phyloP scores from a whole-genome alignment of 2,888 invertebrate species.

The Apantesis nais region DNA sequence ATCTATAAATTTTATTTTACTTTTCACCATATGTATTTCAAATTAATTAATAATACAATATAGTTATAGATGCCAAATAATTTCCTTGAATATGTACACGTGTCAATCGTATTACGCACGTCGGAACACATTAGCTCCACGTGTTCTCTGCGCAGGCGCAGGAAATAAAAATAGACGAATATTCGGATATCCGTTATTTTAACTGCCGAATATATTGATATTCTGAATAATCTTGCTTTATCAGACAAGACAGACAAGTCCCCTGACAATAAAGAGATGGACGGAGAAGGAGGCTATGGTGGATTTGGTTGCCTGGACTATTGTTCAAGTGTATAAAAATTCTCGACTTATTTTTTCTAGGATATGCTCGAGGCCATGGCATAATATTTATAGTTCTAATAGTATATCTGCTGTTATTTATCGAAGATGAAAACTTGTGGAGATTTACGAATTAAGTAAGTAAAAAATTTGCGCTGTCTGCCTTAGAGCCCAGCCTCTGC shows the following conservation, averaged over 20 bases:
- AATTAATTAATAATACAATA: neutral
- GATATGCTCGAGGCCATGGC: no score
- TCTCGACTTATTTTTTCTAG: no score
- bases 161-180: neutral
- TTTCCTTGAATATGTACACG: conserved; percentile 20
- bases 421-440: no score
- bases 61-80: neutral
- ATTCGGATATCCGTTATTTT: conserved; percentile 5
- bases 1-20: neutral
- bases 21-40: neutral
- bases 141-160: neutral
- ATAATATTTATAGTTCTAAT: no score
- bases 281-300: no score
- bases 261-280: no score
- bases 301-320: no score
- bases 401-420: no score
- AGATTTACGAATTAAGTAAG: no score
- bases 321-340: no score
- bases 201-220: neutral
- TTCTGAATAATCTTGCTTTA: neutral
- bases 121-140: conserved; percentile 38
- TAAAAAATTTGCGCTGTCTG: no score
- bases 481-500: no score
- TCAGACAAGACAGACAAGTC: neutral
- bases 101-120: conserved; percentile 34